These are phyloP conservation scores for Meloidogyne floridensis DNA, from an alignment of 1,140 invertebrate genomes.

Conservation along the genomic window DNA sequence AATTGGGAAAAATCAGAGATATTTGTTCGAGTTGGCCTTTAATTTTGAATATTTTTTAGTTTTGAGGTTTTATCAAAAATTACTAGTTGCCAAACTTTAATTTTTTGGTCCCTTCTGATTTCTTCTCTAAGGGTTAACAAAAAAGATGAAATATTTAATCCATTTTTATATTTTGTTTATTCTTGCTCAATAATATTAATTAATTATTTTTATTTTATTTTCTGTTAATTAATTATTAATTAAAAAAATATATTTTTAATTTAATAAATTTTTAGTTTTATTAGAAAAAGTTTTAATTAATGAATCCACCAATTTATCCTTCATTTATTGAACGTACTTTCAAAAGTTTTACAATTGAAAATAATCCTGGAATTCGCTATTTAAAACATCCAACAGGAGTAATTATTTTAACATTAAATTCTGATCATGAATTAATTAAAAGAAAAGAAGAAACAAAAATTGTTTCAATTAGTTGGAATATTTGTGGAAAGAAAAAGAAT, in stretches of 20 bases:
- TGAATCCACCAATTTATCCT: constrained; percentile 26
- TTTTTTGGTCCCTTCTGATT: no score
- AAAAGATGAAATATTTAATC: no score
- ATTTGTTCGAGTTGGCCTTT: no score
- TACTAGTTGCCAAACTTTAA: no score
- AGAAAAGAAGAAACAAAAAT: constrained; percentile 1
- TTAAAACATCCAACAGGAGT: constrained; percentile 48
- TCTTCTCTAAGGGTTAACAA: no score
- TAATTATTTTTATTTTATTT: no score
- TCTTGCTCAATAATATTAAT: no score
- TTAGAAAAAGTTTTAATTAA: neutral
- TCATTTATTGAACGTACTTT: constrained; percentile 35
- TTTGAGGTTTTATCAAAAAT: no score
- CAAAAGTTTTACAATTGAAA: constrained; percentile 18
- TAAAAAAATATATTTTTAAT: neutral
- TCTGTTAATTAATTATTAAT: no score
- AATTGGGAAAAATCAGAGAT: neutral
- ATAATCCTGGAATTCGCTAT: constrained; percentile 41
- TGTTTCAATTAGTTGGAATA: constrained; percentile 32
- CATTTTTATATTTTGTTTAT: no score
- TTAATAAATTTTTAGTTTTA: neutral
- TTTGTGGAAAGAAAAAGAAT: constrained; percentile 37
- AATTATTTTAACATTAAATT: constrained; percentile 37
- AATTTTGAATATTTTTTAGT: no score
- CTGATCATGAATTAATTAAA: constrained; percentile 33